Evolutionary conservation across 2,888 invertebrate species (phyloP).

Genomic region (Polydrusus cervinus): DNA sequence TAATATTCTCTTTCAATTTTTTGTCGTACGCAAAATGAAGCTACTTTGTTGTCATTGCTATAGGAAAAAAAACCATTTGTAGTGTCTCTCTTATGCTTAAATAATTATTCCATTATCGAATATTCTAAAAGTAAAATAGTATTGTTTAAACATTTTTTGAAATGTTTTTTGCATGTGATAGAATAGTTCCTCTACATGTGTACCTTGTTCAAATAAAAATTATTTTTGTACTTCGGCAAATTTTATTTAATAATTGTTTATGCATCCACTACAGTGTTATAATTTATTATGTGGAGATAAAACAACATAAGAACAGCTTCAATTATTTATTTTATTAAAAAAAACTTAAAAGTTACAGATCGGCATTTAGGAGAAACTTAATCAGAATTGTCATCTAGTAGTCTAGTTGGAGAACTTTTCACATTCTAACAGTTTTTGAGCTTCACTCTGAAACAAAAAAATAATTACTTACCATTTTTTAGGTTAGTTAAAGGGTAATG

Average conservation of each 20-base stretch:
- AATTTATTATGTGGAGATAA: neutral
- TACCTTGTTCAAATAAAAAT: slow-evolving; percentile 1
- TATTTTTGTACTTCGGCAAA: neutral
- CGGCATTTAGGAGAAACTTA: slow-evolving; percentile 13
- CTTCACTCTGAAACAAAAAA: slow-evolving; percentile 67
- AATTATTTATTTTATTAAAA: slow-evolving; percentile 45
- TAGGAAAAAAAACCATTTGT: too few species aligned
- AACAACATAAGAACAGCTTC: slow-evolving; percentile 25
- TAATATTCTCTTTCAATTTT: too few species aligned
- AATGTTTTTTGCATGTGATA: too few species aligned
- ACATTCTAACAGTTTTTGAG: slow-evolving; percentile 68
- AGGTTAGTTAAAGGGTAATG: too few species aligned
- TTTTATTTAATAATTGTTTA: slow-evolving; percentile 16
- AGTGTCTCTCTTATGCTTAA: too few species aligned
- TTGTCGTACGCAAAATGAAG: too few species aligned
- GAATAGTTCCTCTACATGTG: too few species aligned
- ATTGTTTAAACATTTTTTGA: too few species aligned
- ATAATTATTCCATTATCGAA: neutral
- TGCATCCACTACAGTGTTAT: slow-evolving; percentile 2
- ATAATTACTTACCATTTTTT: neutral
- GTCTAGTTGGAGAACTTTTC: slow-evolving; percentile 64
- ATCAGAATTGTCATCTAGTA: slow-evolving; percentile 50
- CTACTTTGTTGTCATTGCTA: too few species aligned
- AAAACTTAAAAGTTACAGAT: slow-evolving; percentile 35
- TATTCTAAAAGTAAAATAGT: too few species aligned